Evolutionary conservation across 1,140 invertebrate genomes (phyloP).

Genomic region (Sipha flava): DNA sequence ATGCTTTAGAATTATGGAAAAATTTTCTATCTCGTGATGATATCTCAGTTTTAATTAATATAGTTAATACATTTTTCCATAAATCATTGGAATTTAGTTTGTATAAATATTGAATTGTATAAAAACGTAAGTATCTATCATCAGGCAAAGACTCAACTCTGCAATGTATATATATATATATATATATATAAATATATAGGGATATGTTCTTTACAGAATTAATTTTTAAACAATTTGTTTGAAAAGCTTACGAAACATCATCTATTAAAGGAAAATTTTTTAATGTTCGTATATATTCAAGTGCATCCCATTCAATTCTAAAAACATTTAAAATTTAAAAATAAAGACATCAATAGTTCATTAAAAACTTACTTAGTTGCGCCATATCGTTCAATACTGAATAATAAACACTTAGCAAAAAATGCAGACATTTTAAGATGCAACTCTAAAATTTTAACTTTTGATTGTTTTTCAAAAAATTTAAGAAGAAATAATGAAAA

Average conservation of each 20-base stretch:
- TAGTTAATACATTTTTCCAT: not conserved
- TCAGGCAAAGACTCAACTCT: slow-evolving; percentile 1
- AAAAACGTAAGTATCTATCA: slow-evolving; percentile 16
- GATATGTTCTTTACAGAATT: too few relatives aligned
- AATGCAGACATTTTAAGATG: not conserved
- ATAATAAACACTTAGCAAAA: slow-evolving; percentile 9
- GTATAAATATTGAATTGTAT: not conserved
- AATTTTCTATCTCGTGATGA: slow-evolving; percentile 10
- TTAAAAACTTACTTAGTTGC: slow-evolving; percentile 1
- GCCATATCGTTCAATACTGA: slow-evolving; percentile 13
- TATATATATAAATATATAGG: not conserved
- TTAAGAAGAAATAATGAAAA: not conserved
- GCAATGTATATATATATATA: not conserved
- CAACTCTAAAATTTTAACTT: not conserved
- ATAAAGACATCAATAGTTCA: not conserved
- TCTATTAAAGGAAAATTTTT: not conserved
- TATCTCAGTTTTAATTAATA: not conserved
- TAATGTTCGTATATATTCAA: slow-evolving; percentile 3
- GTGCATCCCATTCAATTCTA: slow-evolving; percentile 25
- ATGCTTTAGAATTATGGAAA: slow-evolving; percentile 17
- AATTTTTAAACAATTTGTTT: not conserved
- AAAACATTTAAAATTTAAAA: not conserved
- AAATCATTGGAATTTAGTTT: not conserved
- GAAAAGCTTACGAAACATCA: not conserved
- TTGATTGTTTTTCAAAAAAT: not conserved